Conservation (phyloP, 92 coral and sea anemone genomes). For the Zoanthus sansibaricus region DNA sequence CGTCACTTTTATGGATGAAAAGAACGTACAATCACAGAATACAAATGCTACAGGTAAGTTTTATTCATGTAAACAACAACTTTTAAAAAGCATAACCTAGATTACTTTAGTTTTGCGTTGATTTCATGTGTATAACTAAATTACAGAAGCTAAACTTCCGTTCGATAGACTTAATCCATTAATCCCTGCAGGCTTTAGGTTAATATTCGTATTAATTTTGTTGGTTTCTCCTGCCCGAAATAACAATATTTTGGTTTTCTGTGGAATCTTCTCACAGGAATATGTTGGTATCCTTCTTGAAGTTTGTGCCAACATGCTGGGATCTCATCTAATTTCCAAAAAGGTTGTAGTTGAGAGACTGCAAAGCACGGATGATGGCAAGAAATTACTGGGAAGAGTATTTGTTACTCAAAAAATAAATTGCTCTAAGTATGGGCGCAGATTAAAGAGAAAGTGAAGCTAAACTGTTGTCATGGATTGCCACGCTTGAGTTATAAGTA, state of each 20-base stretch:
- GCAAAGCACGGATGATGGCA: too few relatives aligned
- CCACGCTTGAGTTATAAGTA: too few relatives aligned
- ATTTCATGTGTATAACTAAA: constrained; percentile 3
- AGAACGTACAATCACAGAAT: neutral
- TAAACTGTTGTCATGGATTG: too few relatives aligned
- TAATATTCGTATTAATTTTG: neutral
- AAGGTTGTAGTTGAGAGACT: neutral
- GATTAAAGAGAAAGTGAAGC: too few relatives aligned
- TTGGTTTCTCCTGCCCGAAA: neutral
- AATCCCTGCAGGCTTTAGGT: constrained; percentile 1
- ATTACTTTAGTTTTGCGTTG: neutral
- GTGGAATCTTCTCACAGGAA: neutral
- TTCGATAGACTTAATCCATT: neutral
- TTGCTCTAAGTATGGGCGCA: too few relatives aligned
- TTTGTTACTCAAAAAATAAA: too few relatives aligned
- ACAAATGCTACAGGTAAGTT: constrained; percentile 2
- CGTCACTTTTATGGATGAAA: neutral
- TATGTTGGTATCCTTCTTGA: constrained; percentile 4
- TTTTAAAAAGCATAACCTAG: constrained; percentile 3
- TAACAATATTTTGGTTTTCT: too few relatives aligned
- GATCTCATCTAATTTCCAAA: constrained; percentile 20
- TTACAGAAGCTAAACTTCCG: constrained; percentile 14
- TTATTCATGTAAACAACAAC: neutral
- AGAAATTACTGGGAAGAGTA: too few relatives aligned
- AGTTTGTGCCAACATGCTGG: constrained; percentile 9